Percentiles rank a stretch among this genome's conserved stretches.
Evolutionary conservation across 2,113 vertebrate species (phyloP).

Genomic region (Scatophagus argus): DNA sequence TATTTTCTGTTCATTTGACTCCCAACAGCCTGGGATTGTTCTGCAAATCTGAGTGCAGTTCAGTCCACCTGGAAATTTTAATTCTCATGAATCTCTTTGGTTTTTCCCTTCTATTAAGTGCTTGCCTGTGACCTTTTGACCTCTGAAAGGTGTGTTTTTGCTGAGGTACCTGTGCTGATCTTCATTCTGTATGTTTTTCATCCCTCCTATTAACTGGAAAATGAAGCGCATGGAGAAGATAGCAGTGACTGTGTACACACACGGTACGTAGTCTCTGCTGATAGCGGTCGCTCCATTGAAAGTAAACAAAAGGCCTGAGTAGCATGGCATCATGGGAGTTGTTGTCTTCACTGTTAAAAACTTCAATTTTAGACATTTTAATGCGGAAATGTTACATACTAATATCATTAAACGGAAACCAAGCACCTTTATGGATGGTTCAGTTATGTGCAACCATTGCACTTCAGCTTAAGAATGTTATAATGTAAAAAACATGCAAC

Average conservation of each 20-base stretch:
- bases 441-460: no score
- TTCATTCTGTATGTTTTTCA: slow-evolving; percentile 14
- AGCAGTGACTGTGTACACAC: not conserved
- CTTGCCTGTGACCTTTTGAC: slow-evolving; percentile 25
- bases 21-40: slow-evolving; percentile 24
- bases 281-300: no score
- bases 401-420: no score
- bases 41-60: slow-evolving; percentile 16
- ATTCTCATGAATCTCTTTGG: not conserved
- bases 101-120: slow-evolving; percentile 1
- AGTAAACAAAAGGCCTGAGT: no score
- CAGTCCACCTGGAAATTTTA: slow-evolving; percentile 30
- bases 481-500: no score
- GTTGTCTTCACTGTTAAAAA: no score
- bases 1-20: slow-evolving; percentile 25
- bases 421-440: no score
- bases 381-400: no score
- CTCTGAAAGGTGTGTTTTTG: slow-evolving; percentile 25
- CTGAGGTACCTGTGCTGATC: slow-evolving; percentile 1
- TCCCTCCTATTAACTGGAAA: not conserved
- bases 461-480: not conserved
- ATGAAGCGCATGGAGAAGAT: not conserved
- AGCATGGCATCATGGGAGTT: no score
- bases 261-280: no score
- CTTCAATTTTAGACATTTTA: no score